Conservation (phyloP, 2,113 vertebrate species). For the Micromys minutus region DNA sequence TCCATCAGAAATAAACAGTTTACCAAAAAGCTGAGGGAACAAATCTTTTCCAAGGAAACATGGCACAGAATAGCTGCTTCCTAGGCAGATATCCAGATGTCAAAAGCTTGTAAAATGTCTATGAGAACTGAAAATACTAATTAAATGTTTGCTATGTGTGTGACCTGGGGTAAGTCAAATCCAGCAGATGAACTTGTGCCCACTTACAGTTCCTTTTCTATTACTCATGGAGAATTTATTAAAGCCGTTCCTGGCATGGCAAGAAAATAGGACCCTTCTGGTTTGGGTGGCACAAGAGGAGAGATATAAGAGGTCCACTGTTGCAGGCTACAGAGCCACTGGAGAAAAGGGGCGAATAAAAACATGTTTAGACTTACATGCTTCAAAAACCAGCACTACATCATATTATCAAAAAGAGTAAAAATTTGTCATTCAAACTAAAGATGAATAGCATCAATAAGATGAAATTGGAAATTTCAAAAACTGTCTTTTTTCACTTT, state of each 20-base stretch:
- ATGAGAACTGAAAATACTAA: background rate
- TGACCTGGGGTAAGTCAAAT: fast-evolving
- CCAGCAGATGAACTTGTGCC: background rate
- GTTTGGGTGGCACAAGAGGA: background rate
- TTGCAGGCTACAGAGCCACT: background rate
- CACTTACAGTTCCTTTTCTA: background rate
- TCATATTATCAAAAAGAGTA: background rate
- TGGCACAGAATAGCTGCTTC: background rate
- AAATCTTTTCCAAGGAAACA: background rate
- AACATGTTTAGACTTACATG: too few relatives aligned
- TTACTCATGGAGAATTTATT: background rate
- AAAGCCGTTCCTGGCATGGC: background rate
- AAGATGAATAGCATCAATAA: background rate
- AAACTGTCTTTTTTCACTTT: background rate
- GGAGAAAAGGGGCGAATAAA: background rate
- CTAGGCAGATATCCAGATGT: background rate
- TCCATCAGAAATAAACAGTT: background rate
- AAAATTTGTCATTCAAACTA: background rate
- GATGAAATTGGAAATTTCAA: background rate
- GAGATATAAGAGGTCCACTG: fast-evolving
- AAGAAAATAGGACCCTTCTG: background rate
- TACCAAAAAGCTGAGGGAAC: background rate
- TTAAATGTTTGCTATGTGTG: background rate
- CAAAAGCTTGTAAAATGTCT: background rate
- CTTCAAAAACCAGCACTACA: background rate